Evolutionary conservation across 2,113 vertebrate species (phyloP).

Genomic region (Plestiodon gilberti): DNA sequence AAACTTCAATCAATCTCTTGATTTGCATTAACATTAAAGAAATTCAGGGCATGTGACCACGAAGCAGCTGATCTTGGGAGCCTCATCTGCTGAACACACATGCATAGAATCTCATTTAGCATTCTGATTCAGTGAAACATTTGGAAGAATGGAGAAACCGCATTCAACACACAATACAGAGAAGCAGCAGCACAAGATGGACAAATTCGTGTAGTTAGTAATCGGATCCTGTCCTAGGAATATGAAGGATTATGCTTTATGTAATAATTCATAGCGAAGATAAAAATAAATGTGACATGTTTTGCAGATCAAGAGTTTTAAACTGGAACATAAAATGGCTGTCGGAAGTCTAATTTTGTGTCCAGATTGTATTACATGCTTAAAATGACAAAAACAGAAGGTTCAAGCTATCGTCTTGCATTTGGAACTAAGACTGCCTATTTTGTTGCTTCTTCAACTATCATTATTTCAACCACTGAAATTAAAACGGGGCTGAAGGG

Average conservation of each 20-base stretch:
- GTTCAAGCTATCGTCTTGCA: slow-evolving; percentile 66
- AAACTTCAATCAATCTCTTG: no score
- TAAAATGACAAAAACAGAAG: slow-evolving; percentile 60
- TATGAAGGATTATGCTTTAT: background rate
- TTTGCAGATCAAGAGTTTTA: slow-evolving; percentile 22
- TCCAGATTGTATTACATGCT: slow-evolving; percentile 61
- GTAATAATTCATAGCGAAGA: background rate
- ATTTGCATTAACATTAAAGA: background rate
- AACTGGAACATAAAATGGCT: slow-evolving; percentile 63
- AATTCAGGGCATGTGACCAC: background rate
- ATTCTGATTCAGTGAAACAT: background rate
- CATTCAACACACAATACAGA: background rate
- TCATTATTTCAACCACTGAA: slow-evolving; percentile 72
- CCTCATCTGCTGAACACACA: background rate
- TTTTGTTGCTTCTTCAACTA: slow-evolving; percentile 64
- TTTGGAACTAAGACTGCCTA: slow-evolving; percentile 61
- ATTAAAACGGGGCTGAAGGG: slow-evolving; percentile 58
- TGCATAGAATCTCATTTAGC: background rate
- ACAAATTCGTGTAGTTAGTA: background rate
- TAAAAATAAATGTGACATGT: background rate
- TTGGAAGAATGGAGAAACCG: background rate
- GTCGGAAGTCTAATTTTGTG: slow-evolving; percentile 47
- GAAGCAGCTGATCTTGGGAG: background rate
- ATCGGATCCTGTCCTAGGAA: background rate
- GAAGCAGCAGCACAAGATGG: background rate